A percentile compares a stretch with the other conserved stretches of the same genome.
Conservation (phyloP, 2,888 invertebrate genomes). For the Cheilosia vulpina region DNA sequence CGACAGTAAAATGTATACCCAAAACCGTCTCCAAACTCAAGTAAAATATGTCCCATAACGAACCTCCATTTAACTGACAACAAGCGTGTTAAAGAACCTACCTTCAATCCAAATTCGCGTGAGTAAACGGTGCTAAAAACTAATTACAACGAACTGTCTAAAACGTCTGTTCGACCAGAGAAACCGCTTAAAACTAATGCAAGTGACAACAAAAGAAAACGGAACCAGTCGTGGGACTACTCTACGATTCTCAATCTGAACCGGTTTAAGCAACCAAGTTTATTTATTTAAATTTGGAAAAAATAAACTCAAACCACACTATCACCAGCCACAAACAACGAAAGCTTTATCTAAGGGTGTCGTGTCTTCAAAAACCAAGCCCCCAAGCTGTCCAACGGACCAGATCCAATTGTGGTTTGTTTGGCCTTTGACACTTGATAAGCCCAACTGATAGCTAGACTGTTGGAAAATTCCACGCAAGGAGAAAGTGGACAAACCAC, state of each 20-base stretch:
- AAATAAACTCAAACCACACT: slow-evolving; percentile 7
- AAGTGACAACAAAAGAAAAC: neutral
- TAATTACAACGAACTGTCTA: neutral
- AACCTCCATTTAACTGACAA: too few relatives aligned
- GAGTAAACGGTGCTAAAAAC: too few relatives aligned
- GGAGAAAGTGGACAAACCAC: slow-evolving; percentile 42
- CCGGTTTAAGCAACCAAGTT: slow-evolving; percentile 41
- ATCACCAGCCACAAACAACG: slow-evolving; percentile 22
- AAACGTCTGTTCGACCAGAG: slow-evolving; percentile 28
- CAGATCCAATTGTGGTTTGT: slow-evolving; percentile 1
- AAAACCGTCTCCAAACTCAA: too few relatives aligned
- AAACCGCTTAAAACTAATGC: slow-evolving; percentile 26
- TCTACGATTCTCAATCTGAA: slow-evolving; percentile 13
- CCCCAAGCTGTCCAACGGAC: slow-evolving; percentile 18
- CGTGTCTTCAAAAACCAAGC: slow-evolving; percentile 35
- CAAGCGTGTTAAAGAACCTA: neutral
- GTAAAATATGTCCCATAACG: too few relatives aligned
- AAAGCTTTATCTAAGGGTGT: slow-evolving; percentile 25
- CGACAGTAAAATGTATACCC: too few relatives aligned
- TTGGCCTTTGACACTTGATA: slow-evolving; percentile 43
- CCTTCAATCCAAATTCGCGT: neutral
- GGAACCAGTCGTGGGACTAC: neutral
- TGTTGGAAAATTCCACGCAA: slow-evolving; percentile 43
- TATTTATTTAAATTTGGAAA: slow-evolving; percentile 8
- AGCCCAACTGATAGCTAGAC: slow-evolving; percentile 14